phyloP scores from a whole-genome alignment of 2,888 invertebrate genomes.

The Pyrocoelia pectoralis region DNA sequence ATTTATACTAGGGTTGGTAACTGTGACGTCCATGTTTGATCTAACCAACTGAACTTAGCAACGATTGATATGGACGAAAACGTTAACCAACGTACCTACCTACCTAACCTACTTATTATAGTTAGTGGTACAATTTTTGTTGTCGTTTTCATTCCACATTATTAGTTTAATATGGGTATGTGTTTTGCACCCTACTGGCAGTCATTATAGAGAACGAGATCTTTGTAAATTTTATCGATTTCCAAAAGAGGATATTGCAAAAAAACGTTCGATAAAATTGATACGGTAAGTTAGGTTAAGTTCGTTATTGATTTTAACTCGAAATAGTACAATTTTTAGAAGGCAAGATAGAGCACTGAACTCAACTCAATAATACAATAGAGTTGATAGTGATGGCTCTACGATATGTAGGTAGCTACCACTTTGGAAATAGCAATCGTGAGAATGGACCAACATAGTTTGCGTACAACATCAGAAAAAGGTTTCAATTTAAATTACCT shows the following conservation, averaged over 20 bases:
- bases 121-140: too few species aligned
- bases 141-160: background rate
- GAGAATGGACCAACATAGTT: background rate
- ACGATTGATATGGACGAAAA: too few species aligned
- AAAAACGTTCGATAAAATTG: constrained; percentile 2
- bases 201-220: too few species aligned
- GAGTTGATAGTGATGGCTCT: constrained; percentile 1
- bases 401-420: background rate
- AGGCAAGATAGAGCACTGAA: background rate
- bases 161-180: background rate
- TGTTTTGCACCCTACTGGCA: background rate
- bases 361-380: too few species aligned
- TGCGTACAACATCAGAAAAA: background rate
- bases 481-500: constrained; percentile 1
- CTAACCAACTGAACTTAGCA: too few species aligned
- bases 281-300: too few species aligned
- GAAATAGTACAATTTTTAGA: background rate
- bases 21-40: too few species aligned
- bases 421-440: constrained; percentile 3
- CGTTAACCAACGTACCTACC: too few species aligned
- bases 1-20: too few species aligned
- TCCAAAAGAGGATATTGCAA: background rate
- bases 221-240: too few species aligned
- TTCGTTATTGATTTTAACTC: background rate
- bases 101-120: too few species aligned